Conservation (phyloP, 2,797 vertebrate species). For the Alosa sapidissima region DNA sequence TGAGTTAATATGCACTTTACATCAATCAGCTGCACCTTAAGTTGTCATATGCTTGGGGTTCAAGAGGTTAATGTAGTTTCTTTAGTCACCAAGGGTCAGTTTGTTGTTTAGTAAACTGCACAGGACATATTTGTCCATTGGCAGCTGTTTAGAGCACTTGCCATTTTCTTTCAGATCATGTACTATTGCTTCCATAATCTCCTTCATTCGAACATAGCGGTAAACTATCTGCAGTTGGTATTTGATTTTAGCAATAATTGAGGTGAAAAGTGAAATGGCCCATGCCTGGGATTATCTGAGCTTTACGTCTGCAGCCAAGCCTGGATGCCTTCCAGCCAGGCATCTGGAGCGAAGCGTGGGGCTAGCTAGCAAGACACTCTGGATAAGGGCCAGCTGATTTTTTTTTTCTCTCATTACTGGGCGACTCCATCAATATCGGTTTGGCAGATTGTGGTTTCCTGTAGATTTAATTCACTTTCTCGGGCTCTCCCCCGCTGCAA, state of each 20-base stretch:
- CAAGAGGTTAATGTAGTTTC: background rate
- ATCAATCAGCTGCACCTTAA: background rate
- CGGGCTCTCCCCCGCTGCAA: slow-evolving; percentile 21
- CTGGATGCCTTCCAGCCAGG: slow-evolving; percentile 51
- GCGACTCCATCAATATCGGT: slow-evolving; percentile 45
- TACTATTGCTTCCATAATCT: slow-evolving; percentile 8
- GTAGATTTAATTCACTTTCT: slow-evolving; percentile 45
- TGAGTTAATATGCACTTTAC: background rate
- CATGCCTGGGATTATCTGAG: slow-evolving; percentile 43
- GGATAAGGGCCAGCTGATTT: slow-evolving; percentile 46
- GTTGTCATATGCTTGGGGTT: background rate
- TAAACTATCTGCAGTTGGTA: slow-evolving; percentile 49
- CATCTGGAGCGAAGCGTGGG: slow-evolving; percentile 44
- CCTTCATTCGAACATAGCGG: slow-evolving; percentile 10
- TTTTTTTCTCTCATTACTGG: slow-evolving; percentile 43
- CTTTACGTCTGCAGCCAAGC: slow-evolving; percentile 48
- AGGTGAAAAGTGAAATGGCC: slow-evolving; percentile 48
- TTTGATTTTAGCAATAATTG: slow-evolving; percentile 53
- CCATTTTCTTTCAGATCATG: slow-evolving; percentile 10
- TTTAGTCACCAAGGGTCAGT: background rate
- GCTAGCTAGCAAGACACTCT: slow-evolving; percentile 37
- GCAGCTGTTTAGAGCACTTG: background rate
- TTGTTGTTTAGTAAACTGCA: background rate
- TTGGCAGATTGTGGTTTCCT: slow-evolving; percentile 48
- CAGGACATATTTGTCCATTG: background rate